Base-by-base conservation (phyloP, 2,797 vertebrate genomes). In the Synaphobranchus kaupii region DNA sequence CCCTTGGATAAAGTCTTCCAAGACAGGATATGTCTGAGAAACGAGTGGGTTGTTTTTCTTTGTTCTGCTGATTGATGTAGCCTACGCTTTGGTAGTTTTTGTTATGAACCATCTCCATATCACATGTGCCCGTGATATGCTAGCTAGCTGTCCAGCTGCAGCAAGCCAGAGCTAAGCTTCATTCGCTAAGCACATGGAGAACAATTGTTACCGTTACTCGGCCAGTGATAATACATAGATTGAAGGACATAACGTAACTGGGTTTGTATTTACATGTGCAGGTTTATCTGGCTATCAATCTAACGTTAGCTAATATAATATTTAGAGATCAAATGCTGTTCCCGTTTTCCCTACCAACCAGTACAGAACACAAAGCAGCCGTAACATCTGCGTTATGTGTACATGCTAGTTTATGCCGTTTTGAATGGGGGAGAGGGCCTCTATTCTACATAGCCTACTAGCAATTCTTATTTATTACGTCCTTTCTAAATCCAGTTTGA, bases 1-100 rank as follows among this genome's bases (percentile, higher is more conserved):
- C 96, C 97, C 0, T 94, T 99, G 86, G 96, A 97, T 86, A 93
- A 93, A 84, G 92, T 96, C 34, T 97, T 96, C 86, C 95, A 95
- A 83, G 95, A 95, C 2, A 97, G 96, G 82, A 94, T 93, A 91
- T 96, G 96, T 93, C 96, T 95, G 6, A 95, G 96, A 94, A 96
- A 97, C 76, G 96, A 97, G 98, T 98, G 78, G 78, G 78, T 81
- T 81, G 78, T 48, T 50, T 44, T 81, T 34, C 78, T 81, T 81
- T 81, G 78, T 81, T 81, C 78, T 81, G 39, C 73, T 47, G 7
- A 78, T 20, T 78, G 39, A 44, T 78, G 25, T 28, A 56, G 54
- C 54, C 66, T 68, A 17, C 25, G 78, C 78, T 50, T 50, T 81
- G 44, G 73, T 76, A 39, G 34, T 76, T 58, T 78, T 78, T 78